These are phyloP conservation scores for Dascillus cervinus DNA, from an alignment of 2,888 invertebrate species.

Conservation along the genomic window DNA sequence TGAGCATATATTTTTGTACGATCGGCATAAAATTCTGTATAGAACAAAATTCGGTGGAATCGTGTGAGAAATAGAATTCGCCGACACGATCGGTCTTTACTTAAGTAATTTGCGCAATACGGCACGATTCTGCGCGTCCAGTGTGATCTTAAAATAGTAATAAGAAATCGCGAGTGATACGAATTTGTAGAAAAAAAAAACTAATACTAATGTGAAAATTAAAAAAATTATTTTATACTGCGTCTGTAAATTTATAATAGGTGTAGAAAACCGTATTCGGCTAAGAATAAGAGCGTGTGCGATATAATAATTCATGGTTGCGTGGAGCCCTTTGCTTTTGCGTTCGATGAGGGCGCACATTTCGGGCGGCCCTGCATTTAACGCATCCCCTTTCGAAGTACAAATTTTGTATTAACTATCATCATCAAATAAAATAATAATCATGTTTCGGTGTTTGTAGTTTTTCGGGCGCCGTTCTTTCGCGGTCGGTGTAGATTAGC, in stretches of 20 bases:
- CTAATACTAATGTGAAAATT: conserved; percentile 9
- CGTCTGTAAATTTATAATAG: conserved; percentile 15
- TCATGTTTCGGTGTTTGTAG: conserved; percentile 40
- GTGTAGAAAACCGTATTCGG: conserved; percentile 16
- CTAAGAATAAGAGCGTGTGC: conserved; percentile 15
- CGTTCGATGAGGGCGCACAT: conserved; percentile 26
- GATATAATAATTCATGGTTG: conserved; percentile 39
- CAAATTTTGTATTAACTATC: conserved; percentile 33
- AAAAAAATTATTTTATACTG: conserved; percentile 13
- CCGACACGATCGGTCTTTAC: conserved; percentile 11
- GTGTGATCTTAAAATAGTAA: conserved; percentile 23
- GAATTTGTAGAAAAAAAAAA: conserved; percentile 17
- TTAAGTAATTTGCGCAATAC: neutral
- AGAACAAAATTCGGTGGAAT: conserved; percentile 12
- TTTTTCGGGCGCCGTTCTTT: conserved; percentile 20
- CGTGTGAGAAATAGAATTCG: conserved; percentile 9
- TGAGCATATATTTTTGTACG: conserved; percentile 30
- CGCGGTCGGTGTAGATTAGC: conserved; percentile 21
- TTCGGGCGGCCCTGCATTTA: conserved; percentile 12
- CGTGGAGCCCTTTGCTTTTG: conserved; percentile 34
- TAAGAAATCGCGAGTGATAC: conserved; percentile 19
- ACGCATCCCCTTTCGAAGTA: conserved; percentile 42
- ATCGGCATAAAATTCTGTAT: conserved; percentile 20
- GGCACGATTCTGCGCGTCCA: conserved; percentile 14
- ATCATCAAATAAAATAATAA: conserved; percentile 29